Conservation (phyloP, 2,113 vertebrate species). For the Bufo bufo region DNA sequence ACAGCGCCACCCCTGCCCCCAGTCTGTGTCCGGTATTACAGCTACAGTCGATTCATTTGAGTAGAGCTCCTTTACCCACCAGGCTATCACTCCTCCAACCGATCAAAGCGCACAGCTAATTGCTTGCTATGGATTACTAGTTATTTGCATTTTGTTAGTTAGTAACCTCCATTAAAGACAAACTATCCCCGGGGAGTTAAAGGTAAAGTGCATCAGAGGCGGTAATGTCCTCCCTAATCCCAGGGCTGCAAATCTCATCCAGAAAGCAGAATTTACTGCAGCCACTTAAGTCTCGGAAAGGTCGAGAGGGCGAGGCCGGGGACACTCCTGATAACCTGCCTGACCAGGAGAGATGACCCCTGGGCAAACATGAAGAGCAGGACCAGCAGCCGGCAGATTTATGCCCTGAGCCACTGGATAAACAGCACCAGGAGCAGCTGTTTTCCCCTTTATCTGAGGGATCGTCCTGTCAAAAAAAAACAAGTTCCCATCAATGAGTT, state of each 20-base stretch:
- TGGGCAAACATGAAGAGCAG: constrained; percentile 21
- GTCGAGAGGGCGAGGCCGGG: neutral
- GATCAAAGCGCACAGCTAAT: neutral
- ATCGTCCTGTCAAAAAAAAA: too few species aligned
- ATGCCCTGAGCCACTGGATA: neutral
- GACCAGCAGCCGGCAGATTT: neutral
- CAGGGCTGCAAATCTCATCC: neutral
- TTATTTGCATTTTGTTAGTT: neutral
- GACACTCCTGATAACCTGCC: constrained; percentile 9
- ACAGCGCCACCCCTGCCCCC: too few species aligned
- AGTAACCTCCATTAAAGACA: neutral
- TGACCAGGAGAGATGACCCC: constrained; percentile 15
- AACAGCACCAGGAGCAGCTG: constrained; percentile 29
- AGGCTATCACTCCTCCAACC: too few species aligned
- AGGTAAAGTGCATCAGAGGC: neutral
- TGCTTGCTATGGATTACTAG: neutral
- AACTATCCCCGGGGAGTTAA: neutral
- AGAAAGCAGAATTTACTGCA: neutral
- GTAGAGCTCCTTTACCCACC: too few species aligned
- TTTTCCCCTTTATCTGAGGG: too few species aligned
- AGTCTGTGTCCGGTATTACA: too few species aligned
- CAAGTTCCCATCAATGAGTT: too few species aligned
- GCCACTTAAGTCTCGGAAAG: neutral
- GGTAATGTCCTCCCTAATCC: neutral
- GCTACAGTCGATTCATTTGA: too few species aligned